These are phyloP conservation scores for Coendou prehensilis DNA, from an alignment of 2,797 vertebrate genomes.

Conservation along the genomic window DNA sequence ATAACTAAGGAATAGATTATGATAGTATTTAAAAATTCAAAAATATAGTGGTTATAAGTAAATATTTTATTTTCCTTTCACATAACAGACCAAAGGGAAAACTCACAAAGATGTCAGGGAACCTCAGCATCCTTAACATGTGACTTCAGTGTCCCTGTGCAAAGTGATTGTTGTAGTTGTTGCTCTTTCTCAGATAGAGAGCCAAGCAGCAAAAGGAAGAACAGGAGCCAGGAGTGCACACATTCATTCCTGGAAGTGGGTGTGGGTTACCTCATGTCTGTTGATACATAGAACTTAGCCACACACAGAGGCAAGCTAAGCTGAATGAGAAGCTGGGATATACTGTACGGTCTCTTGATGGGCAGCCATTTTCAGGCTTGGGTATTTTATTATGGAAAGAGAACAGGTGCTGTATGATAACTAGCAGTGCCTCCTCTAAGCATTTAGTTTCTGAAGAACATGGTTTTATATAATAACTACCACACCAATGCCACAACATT, in stretches of 20 bases:
- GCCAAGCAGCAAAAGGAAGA: background rate
- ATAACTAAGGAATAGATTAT: constrained; percentile 32
- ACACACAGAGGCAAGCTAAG: background rate
- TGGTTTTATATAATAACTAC: constrained; percentile 44
- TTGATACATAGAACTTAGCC: constrained; percentile 1
- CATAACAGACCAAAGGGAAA: background rate
- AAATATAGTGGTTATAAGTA: background rate
- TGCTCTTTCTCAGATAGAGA: background rate
- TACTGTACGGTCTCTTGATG: background rate
- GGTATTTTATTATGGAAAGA: background rate
- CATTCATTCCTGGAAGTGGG: constrained; percentile 26
- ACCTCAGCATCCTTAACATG: background rate
- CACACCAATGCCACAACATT: background rate
- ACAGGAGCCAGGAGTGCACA: background rate
- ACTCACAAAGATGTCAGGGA: background rate
- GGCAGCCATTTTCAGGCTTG: background rate
- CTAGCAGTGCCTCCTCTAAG: background rate
- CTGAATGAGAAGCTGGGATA: constrained; percentile 34
- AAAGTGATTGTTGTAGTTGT: background rate
- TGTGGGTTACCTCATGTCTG: background rate
- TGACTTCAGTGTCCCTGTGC: background rate
- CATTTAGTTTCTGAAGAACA: constrained; percentile 13
- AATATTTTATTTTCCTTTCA: constrained; percentile 40
- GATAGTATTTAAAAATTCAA: background rate
- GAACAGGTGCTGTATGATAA: background rate